phyloP scores from a whole-genome alignment of 2,113 vertebrate species.

The Rostratula benghalensis region DNA sequence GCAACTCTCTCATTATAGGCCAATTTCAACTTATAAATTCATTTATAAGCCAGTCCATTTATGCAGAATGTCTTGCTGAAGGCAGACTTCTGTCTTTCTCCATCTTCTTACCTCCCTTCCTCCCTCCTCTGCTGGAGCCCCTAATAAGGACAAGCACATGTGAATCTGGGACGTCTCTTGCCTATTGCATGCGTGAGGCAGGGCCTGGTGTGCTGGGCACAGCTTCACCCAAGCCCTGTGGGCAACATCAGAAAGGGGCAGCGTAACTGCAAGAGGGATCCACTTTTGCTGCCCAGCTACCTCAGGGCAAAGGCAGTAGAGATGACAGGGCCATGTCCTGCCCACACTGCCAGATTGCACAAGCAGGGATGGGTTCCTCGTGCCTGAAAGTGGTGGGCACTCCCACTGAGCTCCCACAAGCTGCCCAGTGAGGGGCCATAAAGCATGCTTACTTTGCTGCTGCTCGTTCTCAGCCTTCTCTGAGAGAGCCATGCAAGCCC shows the following conservation, averaged over 20 bases:
- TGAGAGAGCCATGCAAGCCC: rapidly evolving
- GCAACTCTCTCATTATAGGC: constrained; percentile 62
- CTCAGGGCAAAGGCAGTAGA: not conserved
- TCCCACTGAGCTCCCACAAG: not conserved
- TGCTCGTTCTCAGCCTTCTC: not conserved
- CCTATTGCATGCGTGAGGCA: not conserved
- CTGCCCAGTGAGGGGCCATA: not conserved
- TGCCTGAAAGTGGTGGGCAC: not conserved
- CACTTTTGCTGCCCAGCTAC: not conserved
- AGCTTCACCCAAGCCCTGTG: not conserved
- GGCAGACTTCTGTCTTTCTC: constrained; percentile 35
- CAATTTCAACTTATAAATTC: constrained; percentile 71
- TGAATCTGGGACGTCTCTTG: not conserved
- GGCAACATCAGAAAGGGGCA: not conserved
- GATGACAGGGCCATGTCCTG: rapidly evolving
- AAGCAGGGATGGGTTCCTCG: not conserved
- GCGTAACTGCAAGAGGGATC: not conserved
- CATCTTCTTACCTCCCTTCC: not conserved
- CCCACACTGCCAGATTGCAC: rapidly evolving
- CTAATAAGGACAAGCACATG: not conserved
- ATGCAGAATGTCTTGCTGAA: constrained; percentile 15
- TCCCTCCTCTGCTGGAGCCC: not conserved
- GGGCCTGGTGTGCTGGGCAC: not conserved
- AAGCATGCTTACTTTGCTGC: rapidly evolving
- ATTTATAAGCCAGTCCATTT: constrained; percentile 72